Conservation (phyloP, 2,797 vertebrate genomes). For the Acanthiza pusilla region DNA sequence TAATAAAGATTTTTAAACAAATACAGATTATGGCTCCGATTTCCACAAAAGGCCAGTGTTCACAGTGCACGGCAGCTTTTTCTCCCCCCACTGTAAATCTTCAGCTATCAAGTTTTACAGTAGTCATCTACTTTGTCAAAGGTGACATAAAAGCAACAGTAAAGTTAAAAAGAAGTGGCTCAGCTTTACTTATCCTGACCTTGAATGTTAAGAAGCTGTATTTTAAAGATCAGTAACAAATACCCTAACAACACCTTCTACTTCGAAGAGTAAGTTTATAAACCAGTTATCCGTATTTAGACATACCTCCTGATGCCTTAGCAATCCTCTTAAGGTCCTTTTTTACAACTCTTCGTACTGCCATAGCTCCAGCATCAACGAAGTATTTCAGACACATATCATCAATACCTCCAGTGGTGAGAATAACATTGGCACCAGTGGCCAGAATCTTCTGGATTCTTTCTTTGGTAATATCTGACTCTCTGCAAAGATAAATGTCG, state of each 20-base stretch:
- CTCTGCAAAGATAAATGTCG: conserved; percentile 70
- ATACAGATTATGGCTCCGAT: background rate
- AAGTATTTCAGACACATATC: conserved; percentile 99
- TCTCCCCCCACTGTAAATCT: background rate
- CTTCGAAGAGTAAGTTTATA: background rate
- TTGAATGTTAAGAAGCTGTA: background rate
- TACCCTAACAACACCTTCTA: background rate
- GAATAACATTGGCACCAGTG: conserved; percentile 89
- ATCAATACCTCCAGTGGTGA: conserved; percentile 94
- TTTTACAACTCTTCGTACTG: conserved; percentile 92
- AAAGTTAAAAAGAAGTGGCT: background rate
- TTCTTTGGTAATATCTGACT: conserved; percentile 97
- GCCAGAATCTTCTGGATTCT: conserved; percentile 95
- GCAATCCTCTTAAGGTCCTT: conserved; percentile 94
- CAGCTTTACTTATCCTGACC: background rate
- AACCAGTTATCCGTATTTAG: background rate
- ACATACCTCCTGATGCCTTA: conserved; percentile 91
- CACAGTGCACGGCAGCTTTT: background rate
- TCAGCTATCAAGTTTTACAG: background rate
- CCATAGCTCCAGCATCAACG: conserved; percentile 92
- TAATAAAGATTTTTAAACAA: background rate
- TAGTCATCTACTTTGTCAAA: background rate
- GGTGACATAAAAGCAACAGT: background rate
- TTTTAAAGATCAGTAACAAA: background rate
- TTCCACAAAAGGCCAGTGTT: background rate